Evolutionary conservation across 2,888 invertebrate genomes (phyloP).

Genomic region (Dryadula phaetusa): DNA sequence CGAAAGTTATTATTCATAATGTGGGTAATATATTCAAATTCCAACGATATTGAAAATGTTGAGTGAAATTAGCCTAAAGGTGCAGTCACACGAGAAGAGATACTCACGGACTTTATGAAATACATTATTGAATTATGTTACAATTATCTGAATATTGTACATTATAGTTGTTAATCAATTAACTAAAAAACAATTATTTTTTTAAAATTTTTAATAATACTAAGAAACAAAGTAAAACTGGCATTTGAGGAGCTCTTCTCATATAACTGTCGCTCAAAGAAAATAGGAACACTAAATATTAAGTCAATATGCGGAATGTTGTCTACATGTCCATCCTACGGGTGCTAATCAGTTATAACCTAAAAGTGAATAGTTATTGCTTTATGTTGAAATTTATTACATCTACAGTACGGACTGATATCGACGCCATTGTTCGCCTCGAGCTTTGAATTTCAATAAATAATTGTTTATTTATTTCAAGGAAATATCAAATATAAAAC

Average conservation of each 20-base stretch:
- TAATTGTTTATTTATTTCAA: not conserved
- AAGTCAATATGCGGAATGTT: slow-evolving; percentile 76
- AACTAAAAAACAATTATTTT: not conserved
- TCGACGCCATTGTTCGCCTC: not conserved
- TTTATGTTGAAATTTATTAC: slow-evolving; percentile 17
- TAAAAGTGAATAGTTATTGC: slow-evolving; percentile 20
- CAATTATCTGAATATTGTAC: not conserved
- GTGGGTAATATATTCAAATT: slow-evolving; percentile 30
- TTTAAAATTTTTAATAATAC: not conserved
- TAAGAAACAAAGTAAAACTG: not conserved
- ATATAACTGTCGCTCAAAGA: slow-evolving; percentile 7
- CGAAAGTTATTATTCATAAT: slow-evolving; percentile 39
- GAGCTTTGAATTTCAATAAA: slow-evolving; percentile 9
- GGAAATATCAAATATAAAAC: slow-evolving; percentile 19
- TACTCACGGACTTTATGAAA: not conserved
- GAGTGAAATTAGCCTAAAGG: slow-evolving; percentile 6
- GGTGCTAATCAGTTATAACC: slow-evolving; percentile 21
- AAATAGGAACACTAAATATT: slow-evolving; percentile 43
- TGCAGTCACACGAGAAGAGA: not conserved
- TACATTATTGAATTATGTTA: not conserved
- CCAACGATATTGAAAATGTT: slow-evolving; percentile 11
- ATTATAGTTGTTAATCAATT: not conserved
- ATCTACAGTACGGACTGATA: slow-evolving; percentile 2
- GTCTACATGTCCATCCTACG: slow-evolving; percentile 58
- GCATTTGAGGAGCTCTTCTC: not conserved